Evolutionary conservation across 1,140 invertebrate genomes (phyloP), one percentile per base, ranked within the genome.

Genomic region (Drosophila bocki): DNA sequence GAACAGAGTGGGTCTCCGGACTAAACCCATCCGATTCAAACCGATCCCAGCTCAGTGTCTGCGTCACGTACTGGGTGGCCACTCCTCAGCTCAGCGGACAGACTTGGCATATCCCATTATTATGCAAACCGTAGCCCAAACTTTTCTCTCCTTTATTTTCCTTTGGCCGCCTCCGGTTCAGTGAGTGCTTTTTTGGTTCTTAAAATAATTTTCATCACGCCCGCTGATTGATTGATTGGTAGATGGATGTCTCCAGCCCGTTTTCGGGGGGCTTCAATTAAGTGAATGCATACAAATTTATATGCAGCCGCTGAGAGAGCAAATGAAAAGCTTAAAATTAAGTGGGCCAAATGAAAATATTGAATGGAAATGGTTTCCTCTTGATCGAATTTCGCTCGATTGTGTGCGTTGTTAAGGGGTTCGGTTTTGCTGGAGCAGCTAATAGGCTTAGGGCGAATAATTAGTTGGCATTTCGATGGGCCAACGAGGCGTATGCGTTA

Each of bases 161-260:
- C 62, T 69, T 74, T 57, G 44, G 29, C 64, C 53, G 44, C 19
- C 35, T 54, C 12, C 22, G 26, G 17, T 48, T 54, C 26, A 33
- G 19, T 37, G 44, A 57, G 51, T 58, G 39, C 61, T 75, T 74
- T 63, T 63, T 64, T 61, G 48, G 72, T 39, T 51, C 37, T 57
- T 57, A 54, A 81, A 85, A 86, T 78, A 78, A 82, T 86, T 76
- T 77, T 82, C 83, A 86, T 58, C 79, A 62, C 39, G 75, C 75
- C 64, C 71, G 61, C 70, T 60, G 62, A 64, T 75, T 86, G 82
- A 85, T 81, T 85, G 82, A 82, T 82, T 82, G 78, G 48, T 64
- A 33, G 75, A 78, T 69, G 72, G 65, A 79, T 78, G 51, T 62
- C 78, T 44, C 67, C 69, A 47, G 51, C 26, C 33, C 68, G 22